Base-by-base conservation (phyloP, 2,797 vertebrate species). In the Takifugu ocellatus region DNA sequence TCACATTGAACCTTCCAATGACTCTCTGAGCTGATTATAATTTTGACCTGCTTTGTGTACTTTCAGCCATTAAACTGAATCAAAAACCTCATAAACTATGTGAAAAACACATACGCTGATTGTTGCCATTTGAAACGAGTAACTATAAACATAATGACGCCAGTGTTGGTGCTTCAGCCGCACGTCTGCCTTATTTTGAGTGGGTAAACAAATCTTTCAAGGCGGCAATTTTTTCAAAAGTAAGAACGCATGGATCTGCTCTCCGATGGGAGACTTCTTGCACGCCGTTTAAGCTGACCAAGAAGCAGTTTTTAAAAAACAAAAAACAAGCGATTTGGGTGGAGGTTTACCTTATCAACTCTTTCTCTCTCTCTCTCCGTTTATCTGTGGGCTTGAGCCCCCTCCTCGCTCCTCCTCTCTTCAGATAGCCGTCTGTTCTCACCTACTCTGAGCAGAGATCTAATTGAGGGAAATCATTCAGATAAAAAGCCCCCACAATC, bases 401-500 rank as follows among this genome's bases (percentile, higher is more conserved):
- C 61, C 56, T 26, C n/a, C 4, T 53, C 27, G 15, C 4, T 55
- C 55, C 24, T 48, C 47, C 56, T 60, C 68, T 58, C 66, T 70
- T 53, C 65, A 73, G 63, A 85, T 82, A 75, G 63, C 77, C 81
- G 66, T 78, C 63, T 80, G 66, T 85, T 86, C 80, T 85, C 87
- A 88, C 82, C 79, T 80, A 76, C 80, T 80, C 77, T 64, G 83
- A 74, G 88, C 91, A 90, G 84, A 42, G 92, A 96, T 93, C 93
- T 96, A 94, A 96, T 93, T 94, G 93, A 93, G 92, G 92, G 89
- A 77, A 90, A 92, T 93, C 91, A 89, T 94, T 94, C 89, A 91
- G 90, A 92, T 89, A 88, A 89, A 85, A 86, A 84, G 89, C 84
- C 87, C 87, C 86, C 79, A 67, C 87, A 90, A 84, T 88, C 84